Percentiles rank a stretch among this genome's conserved stretches.
Evolutionary conservation across 1,140 invertebrate species (phyloP).

Genomic region (Calosoma granatense): DNA sequence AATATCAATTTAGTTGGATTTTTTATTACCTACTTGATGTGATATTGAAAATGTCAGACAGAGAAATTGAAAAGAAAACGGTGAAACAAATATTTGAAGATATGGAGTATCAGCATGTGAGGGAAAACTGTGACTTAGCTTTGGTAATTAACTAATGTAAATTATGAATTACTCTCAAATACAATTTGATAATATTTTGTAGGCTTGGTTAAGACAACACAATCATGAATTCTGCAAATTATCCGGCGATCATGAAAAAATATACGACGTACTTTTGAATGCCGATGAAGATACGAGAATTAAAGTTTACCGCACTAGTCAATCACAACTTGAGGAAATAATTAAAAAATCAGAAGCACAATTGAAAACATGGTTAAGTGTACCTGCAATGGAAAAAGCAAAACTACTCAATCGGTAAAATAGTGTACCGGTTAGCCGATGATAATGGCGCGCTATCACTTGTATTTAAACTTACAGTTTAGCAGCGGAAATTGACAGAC

Average conservation of each 20-base stretch:
- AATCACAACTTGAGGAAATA: not conserved
- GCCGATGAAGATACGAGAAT: not conserved
- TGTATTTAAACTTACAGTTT: constrained; percentile 19
- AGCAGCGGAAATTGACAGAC: constrained; percentile 21
- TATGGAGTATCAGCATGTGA: constrained; percentile 21
- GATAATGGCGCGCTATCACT: not conserved
- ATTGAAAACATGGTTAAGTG: not conserved
- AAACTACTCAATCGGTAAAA: not conserved
- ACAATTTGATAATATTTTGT: not conserved
- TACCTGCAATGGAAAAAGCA: not conserved
- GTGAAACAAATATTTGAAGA: constrained; percentile 20
- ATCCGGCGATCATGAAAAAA: not conserved
- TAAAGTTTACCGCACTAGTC: not conserved
- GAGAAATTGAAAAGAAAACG: constrained; percentile 10
- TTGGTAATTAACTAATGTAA: constrained; percentile 18
- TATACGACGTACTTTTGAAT: not conserved
- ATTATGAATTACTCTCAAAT: not conserved
- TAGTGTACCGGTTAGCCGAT: not conserved
- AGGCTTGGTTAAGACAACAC: not conserved
- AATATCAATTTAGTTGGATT: too few relatives aligned
- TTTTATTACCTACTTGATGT: too few relatives aligned
- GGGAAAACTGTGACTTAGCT: constrained; percentile 16
- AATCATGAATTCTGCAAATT: not conserved
- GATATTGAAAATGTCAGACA: constrained; percentile 14
- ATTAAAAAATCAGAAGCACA: not conserved